Conservation (phyloP, 2,888 invertebrate species). For the Hedya salicella region DNA sequence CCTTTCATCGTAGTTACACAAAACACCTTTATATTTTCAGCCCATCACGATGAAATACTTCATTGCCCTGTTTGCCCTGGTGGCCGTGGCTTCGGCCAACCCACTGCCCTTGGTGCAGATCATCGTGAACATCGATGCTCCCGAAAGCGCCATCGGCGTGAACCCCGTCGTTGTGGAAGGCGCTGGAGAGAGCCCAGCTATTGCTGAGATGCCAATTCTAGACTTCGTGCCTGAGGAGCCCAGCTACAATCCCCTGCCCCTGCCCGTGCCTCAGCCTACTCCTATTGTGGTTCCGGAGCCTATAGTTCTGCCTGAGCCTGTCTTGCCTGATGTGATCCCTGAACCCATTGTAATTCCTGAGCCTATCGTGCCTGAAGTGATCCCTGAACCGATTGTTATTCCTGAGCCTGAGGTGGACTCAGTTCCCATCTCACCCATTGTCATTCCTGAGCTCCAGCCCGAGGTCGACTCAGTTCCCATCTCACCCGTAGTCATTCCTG, state of each 20-base stretch:
- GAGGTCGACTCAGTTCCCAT: slow-evolving; percentile 41
- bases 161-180: slow-evolving; percentile 37
- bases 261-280: neutral
- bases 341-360: slow-evolving; percentile 34
- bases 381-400: slow-evolving; percentile 4
- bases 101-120: slow-evolving; percentile 62
- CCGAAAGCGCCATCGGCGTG: slow-evolving; percentile 42
- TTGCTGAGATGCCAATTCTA: slow-evolving; percentile 5
- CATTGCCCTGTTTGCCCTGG: slow-evolving; percentile 58
- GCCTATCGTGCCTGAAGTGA: slow-evolving; percentile 44
- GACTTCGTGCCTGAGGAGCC: slow-evolving; percentile 21
- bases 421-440: slow-evolving; percentile 31
- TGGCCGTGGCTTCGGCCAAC: slow-evolving; percentile 61
- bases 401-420: neutral
- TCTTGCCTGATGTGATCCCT: slow-evolving; percentile 40
- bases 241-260: slow-evolving; percentile 21
- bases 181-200: neutral
- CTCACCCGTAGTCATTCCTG: too few relatives aligned
- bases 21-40: slow-evolving; percentile 34
- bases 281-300: slow-evolving; percentile 16
- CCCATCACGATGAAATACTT: slow-evolving; percentile 58
- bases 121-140: slow-evolving; percentile 62
- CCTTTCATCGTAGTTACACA: neutral
- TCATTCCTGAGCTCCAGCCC: slow-evolving; percentile 42
- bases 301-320: slow-evolving; percentile 39